Percentiles rank a stretch among this genome's conserved stretches.
phyloP scores from a whole-genome alignment of 2,113 vertebrate species.

The Podiceps cristatus region DNA sequence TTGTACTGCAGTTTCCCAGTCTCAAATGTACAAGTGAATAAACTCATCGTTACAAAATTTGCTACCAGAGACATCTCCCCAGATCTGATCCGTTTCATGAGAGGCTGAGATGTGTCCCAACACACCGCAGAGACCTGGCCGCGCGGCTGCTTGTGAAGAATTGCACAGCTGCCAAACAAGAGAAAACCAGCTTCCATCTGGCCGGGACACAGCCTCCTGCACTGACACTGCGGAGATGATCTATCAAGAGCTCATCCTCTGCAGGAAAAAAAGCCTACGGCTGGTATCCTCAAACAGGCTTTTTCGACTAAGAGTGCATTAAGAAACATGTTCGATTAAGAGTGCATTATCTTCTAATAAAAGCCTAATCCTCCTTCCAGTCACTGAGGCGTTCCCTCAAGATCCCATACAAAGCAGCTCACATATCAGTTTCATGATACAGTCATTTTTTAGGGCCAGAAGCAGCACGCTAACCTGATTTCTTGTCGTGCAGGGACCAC shows the following conservation, averaged over 20 bases:
- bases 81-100: background rate
- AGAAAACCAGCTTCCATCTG: fast-evolving
- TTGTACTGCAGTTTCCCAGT: fast-evolving
- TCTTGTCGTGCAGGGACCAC: fast-evolving
- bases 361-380: background rate
- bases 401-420: background rate
- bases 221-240: fast-evolving
- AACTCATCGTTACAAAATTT: background rate
- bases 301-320: background rate
- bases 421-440: fast-evolving
- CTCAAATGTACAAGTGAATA: background rate
- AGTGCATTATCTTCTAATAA: background rate
- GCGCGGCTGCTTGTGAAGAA: background rate
- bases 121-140: fast-evolving
- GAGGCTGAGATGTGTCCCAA: background rate
- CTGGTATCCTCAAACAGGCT: background rate
- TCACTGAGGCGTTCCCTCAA: background rate
- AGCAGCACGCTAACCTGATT: background rate
- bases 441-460: background rate
- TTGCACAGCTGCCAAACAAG: background rate
- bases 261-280: background rate
- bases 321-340: background rate
- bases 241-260: background rate
- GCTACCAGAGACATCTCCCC: background rate
- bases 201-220: background rate